Conservation (phyloP, 2,888 invertebrate species). For the Habrosyne pyritoides region DNA sequence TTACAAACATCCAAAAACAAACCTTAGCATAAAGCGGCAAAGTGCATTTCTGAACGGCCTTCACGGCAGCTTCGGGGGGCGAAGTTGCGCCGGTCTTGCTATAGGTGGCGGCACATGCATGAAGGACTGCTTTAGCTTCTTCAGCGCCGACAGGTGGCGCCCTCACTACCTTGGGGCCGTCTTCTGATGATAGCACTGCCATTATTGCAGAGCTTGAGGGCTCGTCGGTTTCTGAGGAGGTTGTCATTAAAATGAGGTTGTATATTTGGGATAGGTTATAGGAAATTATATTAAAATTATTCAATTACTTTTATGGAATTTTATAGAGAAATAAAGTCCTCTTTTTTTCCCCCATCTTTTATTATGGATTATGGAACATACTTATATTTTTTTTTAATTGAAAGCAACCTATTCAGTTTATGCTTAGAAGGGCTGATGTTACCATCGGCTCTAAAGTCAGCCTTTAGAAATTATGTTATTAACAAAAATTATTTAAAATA, state of each 20-base stretch:
- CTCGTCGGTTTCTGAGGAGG: conserved; percentile 64
- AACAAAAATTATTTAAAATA: too few relatives aligned
- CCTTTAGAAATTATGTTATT: too few relatives aligned
- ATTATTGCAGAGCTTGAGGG: conserved; percentile 77
- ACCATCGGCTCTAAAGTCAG: too few relatives aligned
- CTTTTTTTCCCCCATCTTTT: too few relatives aligned
- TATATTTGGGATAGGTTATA: neutral
- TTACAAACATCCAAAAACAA: conserved; percentile 13
- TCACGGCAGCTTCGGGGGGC: conserved; percentile 84
- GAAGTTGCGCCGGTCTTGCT: conserved; percentile 81
- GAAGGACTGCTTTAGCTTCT: conserved; percentile 68
- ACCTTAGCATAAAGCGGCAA: conserved; percentile 89
- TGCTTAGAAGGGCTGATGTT: too few relatives aligned
- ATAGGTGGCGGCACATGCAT: conserved; percentile 71
- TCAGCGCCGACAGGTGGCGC: conserved; percentile 73
- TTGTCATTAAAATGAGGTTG: neutral
- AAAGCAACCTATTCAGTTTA: too few relatives aligned
- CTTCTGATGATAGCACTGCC: conserved; percentile 78
- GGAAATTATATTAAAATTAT: too few relatives aligned
- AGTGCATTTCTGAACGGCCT: conserved; percentile 86
- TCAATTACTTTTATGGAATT: too few relatives aligned
- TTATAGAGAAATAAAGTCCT: too few relatives aligned
- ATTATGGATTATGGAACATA: too few relatives aligned
- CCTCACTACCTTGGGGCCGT: conserved; percentile 69
- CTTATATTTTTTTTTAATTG: too few relatives aligned